A percentile compares a stretch with the other conserved stretches of the same genome.
These are phyloP conservation scores for Epizoanthus ramosus DNA, from an alignment of 92 coral and sea anemone genomes.

Conservation along the genomic window DNA sequence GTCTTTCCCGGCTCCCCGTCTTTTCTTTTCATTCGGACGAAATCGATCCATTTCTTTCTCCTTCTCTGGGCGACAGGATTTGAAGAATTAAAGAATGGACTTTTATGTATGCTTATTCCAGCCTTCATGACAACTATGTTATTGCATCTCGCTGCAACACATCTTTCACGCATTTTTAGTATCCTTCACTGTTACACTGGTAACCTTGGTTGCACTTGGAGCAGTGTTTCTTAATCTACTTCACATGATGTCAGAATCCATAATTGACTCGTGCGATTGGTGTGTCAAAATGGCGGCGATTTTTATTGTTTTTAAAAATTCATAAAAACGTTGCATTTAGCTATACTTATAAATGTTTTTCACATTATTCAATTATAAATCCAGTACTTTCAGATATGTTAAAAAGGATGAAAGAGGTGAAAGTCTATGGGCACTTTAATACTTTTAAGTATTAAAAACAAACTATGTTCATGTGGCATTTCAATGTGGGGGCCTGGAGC, in stretches of 20 bases:
- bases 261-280: constrained; percentile 16
- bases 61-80: constrained; percentile 27
- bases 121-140: background rate
- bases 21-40: constrained; percentile 36
- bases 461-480: too few species aligned
- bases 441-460: too few species aligned
- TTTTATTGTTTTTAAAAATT: constrained; percentile 33
- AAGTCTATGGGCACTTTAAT: constrained; percentile 11
- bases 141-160: constrained; percentile 31
- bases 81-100: constrained; percentile 11
- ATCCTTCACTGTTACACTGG: background rate
- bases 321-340: too few species aligned
- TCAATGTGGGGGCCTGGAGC: too few species aligned
- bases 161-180: background rate
- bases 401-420: background rate
- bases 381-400: background rate
- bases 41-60: constrained; percentile 38
- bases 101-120: constrained; percentile 25
- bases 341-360: too few species aligned
- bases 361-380: background rate
- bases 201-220: background rate
- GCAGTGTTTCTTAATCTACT: constrained; percentile 13
- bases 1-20: constrained; percentile 54
- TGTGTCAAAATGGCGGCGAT: constrained; percentile 45
- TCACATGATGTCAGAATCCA: constrained; percentile 28